Conservation (phyloP, 23 tunicate species). For the Diplosoma virens region DNA sequence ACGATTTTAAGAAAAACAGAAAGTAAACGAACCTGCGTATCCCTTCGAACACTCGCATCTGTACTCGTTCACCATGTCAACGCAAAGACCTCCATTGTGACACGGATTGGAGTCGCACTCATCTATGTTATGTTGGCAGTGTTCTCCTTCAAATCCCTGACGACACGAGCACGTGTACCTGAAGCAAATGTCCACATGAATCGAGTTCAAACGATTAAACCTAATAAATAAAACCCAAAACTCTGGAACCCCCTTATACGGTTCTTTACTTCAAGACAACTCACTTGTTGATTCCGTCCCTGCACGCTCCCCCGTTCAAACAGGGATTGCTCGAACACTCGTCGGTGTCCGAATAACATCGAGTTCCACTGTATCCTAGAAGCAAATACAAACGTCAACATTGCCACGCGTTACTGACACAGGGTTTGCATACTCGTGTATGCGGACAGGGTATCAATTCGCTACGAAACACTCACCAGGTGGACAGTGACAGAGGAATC, state of each 20-base stretch:
- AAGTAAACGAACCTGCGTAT: conserved; percentile 35
- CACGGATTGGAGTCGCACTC: conserved; percentile 89
- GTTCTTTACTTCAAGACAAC: background rate
- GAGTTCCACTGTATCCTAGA: conserved; percentile 68
- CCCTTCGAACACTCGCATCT: conserved; percentile 52
- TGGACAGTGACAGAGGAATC: conserved; percentile 63
- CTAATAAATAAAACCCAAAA: too few relatives aligned
- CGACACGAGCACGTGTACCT: conserved; percentile 71
- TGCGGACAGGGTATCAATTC: background rate
- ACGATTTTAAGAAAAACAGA: background rate
- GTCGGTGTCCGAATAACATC: conserved; percentile 73
- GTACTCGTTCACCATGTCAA: conserved; percentile 38
- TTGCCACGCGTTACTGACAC: too few relatives aligned
- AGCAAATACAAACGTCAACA: too few relatives aligned
- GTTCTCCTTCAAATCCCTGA: conserved; percentile 63
- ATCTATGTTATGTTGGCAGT: conserved; percentile 67
- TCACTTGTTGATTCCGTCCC: conserved; percentile 69
- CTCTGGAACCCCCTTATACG: too few relatives aligned
- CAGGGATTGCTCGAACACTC: conserved; percentile 89
- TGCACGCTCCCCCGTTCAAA: conserved; percentile 65
- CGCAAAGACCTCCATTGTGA: conserved; percentile 53
- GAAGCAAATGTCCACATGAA: too few relatives aligned
- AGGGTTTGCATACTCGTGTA: too few relatives aligned
- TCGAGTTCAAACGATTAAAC: too few relatives aligned
- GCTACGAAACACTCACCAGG: conserved; percentile 47